Conservation (phyloP, 2,797 vertebrate genomes). For the Acanthopagrus latus region DNA sequence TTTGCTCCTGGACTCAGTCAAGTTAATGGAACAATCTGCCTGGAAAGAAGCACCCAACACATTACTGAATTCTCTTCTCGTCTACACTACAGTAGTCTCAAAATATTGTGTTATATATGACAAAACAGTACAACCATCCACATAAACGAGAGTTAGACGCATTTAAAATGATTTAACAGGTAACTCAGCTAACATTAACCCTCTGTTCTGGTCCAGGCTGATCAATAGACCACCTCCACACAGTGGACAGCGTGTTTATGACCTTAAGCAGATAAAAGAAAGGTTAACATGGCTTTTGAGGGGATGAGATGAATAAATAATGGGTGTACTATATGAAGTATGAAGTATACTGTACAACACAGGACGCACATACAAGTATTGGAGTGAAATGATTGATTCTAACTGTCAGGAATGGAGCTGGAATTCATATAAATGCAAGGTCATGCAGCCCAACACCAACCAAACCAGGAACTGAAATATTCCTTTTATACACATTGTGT, state of each 20-base stretch:
- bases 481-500: not conserved
- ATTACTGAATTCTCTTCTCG: not conserved
- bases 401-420: not conserved
- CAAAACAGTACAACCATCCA: not conserved
- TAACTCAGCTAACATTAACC: not conserved
- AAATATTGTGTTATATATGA: not conserved
- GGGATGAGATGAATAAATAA: conserved; percentile 44
- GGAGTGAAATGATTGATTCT: not conserved
- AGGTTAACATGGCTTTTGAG: conserved; percentile 56
- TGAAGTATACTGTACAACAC: not conserved
- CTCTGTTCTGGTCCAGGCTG: not conserved
- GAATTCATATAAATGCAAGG: not conserved
- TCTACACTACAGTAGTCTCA: not conserved
- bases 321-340: not conserved
- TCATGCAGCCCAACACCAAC: not conserved
- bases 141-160: not conserved
- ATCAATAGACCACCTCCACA: conserved; percentile 4
- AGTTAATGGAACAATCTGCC: conserved; percentile 61
- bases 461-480: not conserved
- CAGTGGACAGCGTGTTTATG: conserved; percentile 42
- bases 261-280: conserved; percentile 67
- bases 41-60: conserved; percentile 27
- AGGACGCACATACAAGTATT: not conserved
- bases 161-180: not conserved
- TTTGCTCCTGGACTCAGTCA: conserved; percentile 60